Conservation (phyloP, 2,888 invertebrate genomes). For the Scotopteryx bipunctaria region DNA sequence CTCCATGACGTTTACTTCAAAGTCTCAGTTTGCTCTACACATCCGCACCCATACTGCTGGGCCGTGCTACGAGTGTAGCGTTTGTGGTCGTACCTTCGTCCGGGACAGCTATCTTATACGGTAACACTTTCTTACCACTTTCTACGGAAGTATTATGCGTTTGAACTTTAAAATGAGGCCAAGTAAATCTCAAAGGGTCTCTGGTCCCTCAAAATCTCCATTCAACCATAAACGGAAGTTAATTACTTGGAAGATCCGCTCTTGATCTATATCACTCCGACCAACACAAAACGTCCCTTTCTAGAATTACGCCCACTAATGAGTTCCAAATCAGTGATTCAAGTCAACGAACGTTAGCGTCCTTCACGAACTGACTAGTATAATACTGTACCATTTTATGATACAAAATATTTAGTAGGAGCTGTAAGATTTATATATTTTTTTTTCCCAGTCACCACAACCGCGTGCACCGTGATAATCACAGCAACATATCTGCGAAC, state of each 20-base stretch:
- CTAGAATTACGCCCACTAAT: too few species aligned
- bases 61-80: slow-evolving; percentile 88
- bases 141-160: too few species aligned
- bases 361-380: too few species aligned
- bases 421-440: not conserved
- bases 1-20: slow-evolving; percentile 88
- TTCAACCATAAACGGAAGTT: slow-evolving; percentile 14
- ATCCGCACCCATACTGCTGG: slow-evolving; percentile 88
- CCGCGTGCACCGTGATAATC: slow-evolving; percentile 87
- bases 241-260: slow-evolving; percentile 15
- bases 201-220: not conserved
- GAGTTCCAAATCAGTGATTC: too few species aligned
- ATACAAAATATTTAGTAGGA: not conserved
- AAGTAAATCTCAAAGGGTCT: slow-evolving; percentile 7
- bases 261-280: slow-evolving; percentile 1
- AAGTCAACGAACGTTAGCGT: too few species aligned
- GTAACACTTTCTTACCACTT: too few species aligned
- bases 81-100: slow-evolving; percentile 89
- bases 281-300: too few species aligned
- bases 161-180: too few species aligned
- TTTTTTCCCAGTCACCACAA: slow-evolving; percentile 84
- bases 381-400: not conserved
- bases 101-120: slow-evolving; percentile 90
- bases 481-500: slow-evolving; percentile 81
- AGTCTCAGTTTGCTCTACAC: slow-evolving; percentile 89